Base-by-base conservation (phyloP, 1,140 invertebrate species). In the Pogonus chalceus region DNA sequence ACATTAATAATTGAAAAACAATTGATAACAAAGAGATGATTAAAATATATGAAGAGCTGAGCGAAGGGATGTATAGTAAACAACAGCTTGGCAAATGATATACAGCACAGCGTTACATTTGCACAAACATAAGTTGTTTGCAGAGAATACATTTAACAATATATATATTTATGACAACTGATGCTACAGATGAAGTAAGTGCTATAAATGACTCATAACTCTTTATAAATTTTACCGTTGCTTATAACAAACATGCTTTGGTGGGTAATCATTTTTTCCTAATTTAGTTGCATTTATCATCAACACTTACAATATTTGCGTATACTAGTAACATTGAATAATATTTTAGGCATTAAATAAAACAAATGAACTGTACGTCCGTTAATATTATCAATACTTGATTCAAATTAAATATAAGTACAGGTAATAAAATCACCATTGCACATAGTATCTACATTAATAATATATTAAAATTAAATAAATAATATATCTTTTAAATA, bases 211-310 rank as follows among this genome's bases (percentile, higher is more conserved):
- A 16, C 37, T 43, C 18, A 16, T 12, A 43, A 43, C 18, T 43
- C 18, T 43, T 9, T 31, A 7, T 43, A 43, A 43, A 43, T 7
- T 43, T 43, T 10, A 43, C 37, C 37, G 37, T 43, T 43, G 37
- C 37, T 43, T 43, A 43, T 43, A 43, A 43, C 37, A 43, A 43
- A 43, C 37, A 43, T 43, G 37, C 37, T 43, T 43, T 43, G 37
- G 37, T 43, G 37, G 37, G 37, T 43, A 43, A 43, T 43, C 18
- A 43, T 43, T 9, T 43, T 43, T 18, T 43, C 9, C 18, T 12
- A 43, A 12, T 43, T 43, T 12, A 43, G 37, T 43, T 43, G 37
- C 37, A 43, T 43, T 43, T 43, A 43, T 43, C 37, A 43, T 43
- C 37, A 43, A 43, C 37, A 43, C 37, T 43, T 43, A 43, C 37